A percentile compares a stretch with the other conserved stretches of the same genome.
Conservation (phyloP, 53 echinoderm and acorn worm species). For the Hippasteria phrygiana region DNA sequence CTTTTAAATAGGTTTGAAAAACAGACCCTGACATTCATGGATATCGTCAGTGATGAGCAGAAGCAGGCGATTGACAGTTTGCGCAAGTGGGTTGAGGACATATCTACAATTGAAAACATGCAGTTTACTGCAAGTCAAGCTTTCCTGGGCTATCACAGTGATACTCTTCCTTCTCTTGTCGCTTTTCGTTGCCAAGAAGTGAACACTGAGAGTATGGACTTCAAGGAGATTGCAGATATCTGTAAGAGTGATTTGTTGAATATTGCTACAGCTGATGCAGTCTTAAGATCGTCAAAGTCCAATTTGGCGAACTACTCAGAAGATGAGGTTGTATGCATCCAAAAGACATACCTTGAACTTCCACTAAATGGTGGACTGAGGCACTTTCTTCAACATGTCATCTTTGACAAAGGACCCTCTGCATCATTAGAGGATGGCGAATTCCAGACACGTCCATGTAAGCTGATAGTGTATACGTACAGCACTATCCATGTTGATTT, state of each 20-base stretch:
- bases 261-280: slow-evolving; percentile 46
- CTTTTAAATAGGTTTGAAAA: slow-evolving; percentile 71
- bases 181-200: slow-evolving; percentile 23
- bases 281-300: no score
- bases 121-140: neutral
- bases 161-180: slow-evolving; percentile 38
- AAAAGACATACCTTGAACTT: no score
- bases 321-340: no score
- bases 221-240: slow-evolving; percentile 11
- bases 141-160: slow-evolving; percentile 12
- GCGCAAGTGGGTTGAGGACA: no score
- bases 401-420: no score
- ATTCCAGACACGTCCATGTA: no score
- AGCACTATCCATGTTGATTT: slow-evolving; percentile 55
- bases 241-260: slow-evolving; percentile 49
- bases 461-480: slow-evolving; percentile 56
- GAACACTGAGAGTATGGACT: neutral
- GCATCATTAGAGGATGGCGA: no score
- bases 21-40: slow-evolving; percentile 46
- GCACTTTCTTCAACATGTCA: no score
- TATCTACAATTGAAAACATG: neutral
- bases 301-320: neutral
- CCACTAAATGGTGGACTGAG: no score
- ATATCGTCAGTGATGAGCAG: slow-evolving; percentile 40
- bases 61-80: no score